Evolutionary conservation across 2,888 invertebrate genomes (phyloP).

Genomic region (Campoplex capitator): DNA sequence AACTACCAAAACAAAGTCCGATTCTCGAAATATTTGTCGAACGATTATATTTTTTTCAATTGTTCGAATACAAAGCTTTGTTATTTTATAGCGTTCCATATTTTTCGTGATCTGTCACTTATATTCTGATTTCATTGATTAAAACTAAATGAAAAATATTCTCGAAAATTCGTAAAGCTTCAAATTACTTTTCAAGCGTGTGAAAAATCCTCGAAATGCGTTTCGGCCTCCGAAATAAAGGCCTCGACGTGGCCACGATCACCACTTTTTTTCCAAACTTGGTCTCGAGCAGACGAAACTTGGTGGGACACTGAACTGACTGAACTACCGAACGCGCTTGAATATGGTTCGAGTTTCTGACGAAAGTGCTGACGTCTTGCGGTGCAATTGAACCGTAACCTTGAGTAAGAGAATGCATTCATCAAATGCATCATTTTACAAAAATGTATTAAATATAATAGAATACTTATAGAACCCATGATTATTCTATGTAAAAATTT

Average conservation of each 20-base stretch:
- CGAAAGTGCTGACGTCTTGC: constrained; percentile 40
- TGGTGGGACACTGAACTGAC: constrained; percentile 27
- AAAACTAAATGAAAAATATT: not conserved
- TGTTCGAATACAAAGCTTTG: not conserved
- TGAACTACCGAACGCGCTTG: not conserved
- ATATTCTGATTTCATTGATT: not conserved
- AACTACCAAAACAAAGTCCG: not conserved
- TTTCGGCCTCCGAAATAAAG: not conserved
- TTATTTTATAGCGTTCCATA: too few species aligned
- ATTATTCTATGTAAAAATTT: not conserved
- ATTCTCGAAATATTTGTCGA: too few species aligned
- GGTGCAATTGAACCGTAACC: not conserved
- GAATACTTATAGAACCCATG: not conserved
- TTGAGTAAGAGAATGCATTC: constrained; percentile 9
- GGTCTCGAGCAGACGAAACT: constrained; percentile 26
- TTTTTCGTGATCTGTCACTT: too few species aligned
- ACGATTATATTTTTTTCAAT: too few species aligned
- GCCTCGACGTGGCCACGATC: not conserved
- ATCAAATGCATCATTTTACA: not conserved
- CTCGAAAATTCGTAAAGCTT: not conserved
- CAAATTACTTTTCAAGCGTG: not conserved
- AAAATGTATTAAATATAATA: not conserved
- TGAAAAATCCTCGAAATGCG: not conserved
- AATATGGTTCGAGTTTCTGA: not conserved
- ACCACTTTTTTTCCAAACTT: not conserved